Evolutionary conservation across 2,797 vertebrate species (phyloP).

Genomic region (Labeo calbasu): DNA sequence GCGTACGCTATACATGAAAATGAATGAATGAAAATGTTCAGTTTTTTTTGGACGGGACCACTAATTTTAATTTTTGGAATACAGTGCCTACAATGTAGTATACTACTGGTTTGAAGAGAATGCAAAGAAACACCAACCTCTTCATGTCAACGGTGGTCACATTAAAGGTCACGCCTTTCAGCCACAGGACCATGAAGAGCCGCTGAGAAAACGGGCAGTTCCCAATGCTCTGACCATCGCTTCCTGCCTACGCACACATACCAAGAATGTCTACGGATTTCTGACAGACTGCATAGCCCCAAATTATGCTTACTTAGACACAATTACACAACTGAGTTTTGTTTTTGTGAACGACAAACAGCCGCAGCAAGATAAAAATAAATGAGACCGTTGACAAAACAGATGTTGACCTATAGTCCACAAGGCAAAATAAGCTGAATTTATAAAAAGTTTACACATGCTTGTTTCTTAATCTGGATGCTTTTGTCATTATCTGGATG

Average conservation of each 20-base stretch:
- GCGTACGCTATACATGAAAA: too few species aligned
- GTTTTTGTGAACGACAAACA: background rate
- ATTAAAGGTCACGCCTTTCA: slow-evolving; percentile 91
- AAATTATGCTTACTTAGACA: background rate
- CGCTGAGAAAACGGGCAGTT: slow-evolving; percentile 95
- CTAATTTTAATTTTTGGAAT: background rate
- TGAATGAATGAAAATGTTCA: background rate
- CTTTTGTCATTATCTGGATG: too few species aligned
- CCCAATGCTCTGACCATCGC: slow-evolving; percentile 91
- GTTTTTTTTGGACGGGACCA: background rate
- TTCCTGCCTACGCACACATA: slow-evolving; percentile 80
- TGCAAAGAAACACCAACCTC: slow-evolving; percentile 72
- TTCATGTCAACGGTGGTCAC: slow-evolving; percentile 94
- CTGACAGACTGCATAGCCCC: background rate
- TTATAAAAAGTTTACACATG: too few species aligned
- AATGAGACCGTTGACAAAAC: too few species aligned
- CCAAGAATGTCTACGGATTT: slow-evolving; percentile 7
- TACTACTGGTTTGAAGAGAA: background rate
- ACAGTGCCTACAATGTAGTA: background rate
- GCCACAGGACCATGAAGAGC: slow-evolving; percentile 93
- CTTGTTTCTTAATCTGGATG: too few species aligned
- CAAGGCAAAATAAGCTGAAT: too few species aligned
- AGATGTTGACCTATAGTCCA: too few species aligned
- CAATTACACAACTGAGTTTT: background rate
- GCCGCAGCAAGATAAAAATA: background rate